phyloP scores from a whole-genome alignment of 2,797 vertebrate genomes.

The Lacerta bilineata region DNA sequence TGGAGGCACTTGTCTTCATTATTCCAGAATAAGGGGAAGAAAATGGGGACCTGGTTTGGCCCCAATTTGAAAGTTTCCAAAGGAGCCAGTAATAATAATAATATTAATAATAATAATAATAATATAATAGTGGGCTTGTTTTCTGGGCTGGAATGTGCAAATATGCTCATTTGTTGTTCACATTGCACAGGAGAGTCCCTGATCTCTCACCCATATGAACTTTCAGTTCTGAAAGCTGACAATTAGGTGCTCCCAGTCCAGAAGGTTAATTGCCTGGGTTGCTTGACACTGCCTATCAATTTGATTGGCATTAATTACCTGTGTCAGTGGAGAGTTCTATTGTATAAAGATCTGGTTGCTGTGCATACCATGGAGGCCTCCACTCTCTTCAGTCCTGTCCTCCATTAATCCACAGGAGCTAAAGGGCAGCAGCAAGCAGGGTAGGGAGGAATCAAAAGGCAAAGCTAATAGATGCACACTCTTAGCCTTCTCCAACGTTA shows the following conservation, averaged over 20 bases:
- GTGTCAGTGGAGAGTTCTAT: conserved; percentile 27
- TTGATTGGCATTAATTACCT: conserved; percentile 48
- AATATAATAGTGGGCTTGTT: conserved; percentile 35
- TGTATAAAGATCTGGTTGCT: conserved; percentile 14
- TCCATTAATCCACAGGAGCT: not conserved
- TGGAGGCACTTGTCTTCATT: conserved; percentile 73
- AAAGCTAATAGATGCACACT: not conserved
- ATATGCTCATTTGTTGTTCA: conserved; percentile 40
- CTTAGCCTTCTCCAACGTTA: not conserved
- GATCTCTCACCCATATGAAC: conserved; percentile 18
- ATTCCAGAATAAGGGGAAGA: conserved; percentile 54
- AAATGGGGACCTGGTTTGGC: conserved; percentile 65
- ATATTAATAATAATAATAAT: too few relatives aligned
- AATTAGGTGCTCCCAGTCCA: conserved; percentile 38
- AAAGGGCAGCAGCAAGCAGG: not conserved
- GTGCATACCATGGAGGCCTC: not conserved
- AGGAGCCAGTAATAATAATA: conserved; percentile 54
- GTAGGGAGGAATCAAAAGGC: too few relatives aligned
- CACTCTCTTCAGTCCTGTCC: not conserved
- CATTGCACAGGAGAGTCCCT: not conserved
- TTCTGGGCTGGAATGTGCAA: conserved; percentile 43
- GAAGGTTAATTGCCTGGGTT: conserved; percentile 39
- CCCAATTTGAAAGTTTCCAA: conserved; percentile 68
- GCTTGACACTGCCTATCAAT: conserved; percentile 37
- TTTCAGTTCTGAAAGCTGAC: conserved; percentile 19